Percentiles rank a stretch among this genome's conserved stretches.
Evolutionary conservation across 2,113 vertebrate genomes (phyloP).

Genomic region (Eurypyga helias): DNA sequence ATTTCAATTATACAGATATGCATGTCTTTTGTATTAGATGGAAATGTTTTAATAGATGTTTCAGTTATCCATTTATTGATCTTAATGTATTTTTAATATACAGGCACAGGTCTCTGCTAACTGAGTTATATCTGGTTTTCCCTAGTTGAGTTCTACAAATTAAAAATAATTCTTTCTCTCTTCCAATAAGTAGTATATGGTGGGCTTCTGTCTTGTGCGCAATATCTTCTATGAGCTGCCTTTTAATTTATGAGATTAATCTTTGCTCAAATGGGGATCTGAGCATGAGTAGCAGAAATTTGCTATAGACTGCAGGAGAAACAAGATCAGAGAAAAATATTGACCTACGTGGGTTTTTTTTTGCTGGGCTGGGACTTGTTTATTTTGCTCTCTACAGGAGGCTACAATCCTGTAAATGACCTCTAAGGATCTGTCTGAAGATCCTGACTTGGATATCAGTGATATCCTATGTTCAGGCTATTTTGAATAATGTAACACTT

Average conservation of each 20-base stretch:
- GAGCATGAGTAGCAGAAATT: not conserved
- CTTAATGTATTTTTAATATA: slow-evolving; percentile 66
- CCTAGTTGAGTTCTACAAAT: slow-evolving; percentile 8
- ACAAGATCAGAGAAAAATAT: not conserved
- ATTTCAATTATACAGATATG: slow-evolving; percentile 54
- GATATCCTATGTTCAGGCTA: not conserved
- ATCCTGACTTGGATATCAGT: not conserved
- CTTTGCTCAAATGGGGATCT: not conserved
- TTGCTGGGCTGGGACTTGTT: not conserved
- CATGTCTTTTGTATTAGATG: slow-evolving; percentile 44
- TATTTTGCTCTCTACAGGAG: not conserved
- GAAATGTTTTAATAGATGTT: slow-evolving; percentile 46
- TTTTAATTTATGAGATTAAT: slow-evolving; percentile 40
- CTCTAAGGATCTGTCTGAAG: not conserved
- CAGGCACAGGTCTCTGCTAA: not conserved
- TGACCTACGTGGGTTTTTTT: not conserved
- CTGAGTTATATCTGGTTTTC: slow-evolving; percentile 49
- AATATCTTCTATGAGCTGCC: not conserved
- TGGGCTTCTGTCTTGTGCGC: not conserved
- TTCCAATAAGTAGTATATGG: not conserved
- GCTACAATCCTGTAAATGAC: not conserved
- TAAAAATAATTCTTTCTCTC: slow-evolving; percentile 50
- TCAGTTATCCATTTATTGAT: slow-evolving; percentile 70
- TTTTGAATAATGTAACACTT: not conserved
- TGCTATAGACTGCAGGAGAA: not conserved